Evolutionary conservation across 2,113 vertebrate species (phyloP).

Genomic region (Paedocypris sp.): DNA sequence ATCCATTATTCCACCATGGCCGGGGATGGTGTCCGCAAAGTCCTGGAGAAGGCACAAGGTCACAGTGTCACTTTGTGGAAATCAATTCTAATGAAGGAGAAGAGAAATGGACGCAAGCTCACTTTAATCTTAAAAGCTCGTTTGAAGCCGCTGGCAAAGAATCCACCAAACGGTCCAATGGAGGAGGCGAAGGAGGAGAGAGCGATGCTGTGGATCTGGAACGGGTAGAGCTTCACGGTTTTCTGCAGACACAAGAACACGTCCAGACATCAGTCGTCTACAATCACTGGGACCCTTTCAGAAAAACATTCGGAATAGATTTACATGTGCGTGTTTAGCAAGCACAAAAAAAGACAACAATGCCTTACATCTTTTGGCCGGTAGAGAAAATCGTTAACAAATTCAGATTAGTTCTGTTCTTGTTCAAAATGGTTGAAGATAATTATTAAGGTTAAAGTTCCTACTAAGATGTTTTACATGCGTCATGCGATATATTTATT

Average conservation of each 20-base stretch:
- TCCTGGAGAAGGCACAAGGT: slow-evolving; percentile 59
- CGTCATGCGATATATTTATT: too few relatives aligned
- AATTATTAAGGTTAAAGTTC: too few relatives aligned
- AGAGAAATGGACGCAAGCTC: too few relatives aligned
- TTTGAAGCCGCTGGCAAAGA: slow-evolving; percentile 98
- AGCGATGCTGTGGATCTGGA: slow-evolving; percentile 90
- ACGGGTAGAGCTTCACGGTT: slow-evolving; percentile 83
- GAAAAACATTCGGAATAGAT: too few relatives aligned
- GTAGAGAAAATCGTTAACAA: too few relatives aligned
- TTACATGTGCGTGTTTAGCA: too few relatives aligned
- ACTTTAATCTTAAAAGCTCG: slow-evolving; percentile 99
- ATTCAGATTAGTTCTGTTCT: too few relatives aligned
- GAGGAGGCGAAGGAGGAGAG: slow-evolving; percentile 86
- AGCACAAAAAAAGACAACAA: too few relatives aligned
- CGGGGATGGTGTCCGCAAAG: slow-evolving; percentile 93
- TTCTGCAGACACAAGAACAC: slow-evolving; percentile 57
- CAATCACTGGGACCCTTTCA: too few relatives aligned
- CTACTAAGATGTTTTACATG: too few relatives aligned
- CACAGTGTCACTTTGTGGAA: background rate
- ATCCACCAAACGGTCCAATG: slow-evolving; percentile 95
- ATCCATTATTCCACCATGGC: slow-evolving; percentile 96
- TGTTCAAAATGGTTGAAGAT: too few relatives aligned
- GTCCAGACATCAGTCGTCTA: background rate
- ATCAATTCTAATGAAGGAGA: background rate
- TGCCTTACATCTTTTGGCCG: too few relatives aligned